Evolutionary conservation across 2,797 vertebrate genomes (phyloP).

Genomic region (Galagoides demidoff): DNA sequence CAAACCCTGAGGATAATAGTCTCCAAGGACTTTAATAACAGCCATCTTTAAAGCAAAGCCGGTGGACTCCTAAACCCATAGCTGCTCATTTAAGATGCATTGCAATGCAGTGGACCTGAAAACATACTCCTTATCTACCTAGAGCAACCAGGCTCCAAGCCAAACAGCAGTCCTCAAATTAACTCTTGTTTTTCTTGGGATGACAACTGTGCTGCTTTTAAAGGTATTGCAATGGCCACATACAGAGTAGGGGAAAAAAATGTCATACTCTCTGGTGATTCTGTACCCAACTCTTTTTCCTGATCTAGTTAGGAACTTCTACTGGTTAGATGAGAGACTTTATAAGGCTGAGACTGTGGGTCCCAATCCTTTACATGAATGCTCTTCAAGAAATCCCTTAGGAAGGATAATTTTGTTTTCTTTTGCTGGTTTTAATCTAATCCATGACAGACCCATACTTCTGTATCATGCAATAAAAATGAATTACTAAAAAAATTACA

Average conservation of each 20-base stretch:
- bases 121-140: slow-evolving; percentile 72
- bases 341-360: background rate
- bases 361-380: background rate
- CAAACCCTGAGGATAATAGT: slow-evolving; percentile 67
- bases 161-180: slow-evolving; percentile 66
- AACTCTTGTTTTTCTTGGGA: slow-evolving; percentile 70
- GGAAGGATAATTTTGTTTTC: slow-evolving; percentile 45
- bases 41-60: slow-evolving; percentile 75
- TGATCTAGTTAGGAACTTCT: background rate
- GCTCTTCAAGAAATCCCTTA: background rate
- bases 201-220: slow-evolving; percentile 56
- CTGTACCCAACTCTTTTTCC: background rate
- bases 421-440: slow-evolving; percentile 53
- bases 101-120: slow-evolving; percentile 67
- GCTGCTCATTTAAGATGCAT: slow-evolving; percentile 65
- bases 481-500: background rate
- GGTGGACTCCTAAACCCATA: slow-evolving; percentile 65
- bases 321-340: background rate
- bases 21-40: slow-evolving; percentile 70
- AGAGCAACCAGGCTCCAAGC: slow-evolving; percentile 62
- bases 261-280: background rate
- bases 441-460: slow-evolving; percentile 30
- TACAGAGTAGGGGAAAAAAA: background rate
- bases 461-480: slow-evolving; percentile 35
- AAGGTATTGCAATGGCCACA: slow-evolving; percentile 3